Conservation (phyloP, 2,113 vertebrate genomes). For the Misgurnus anguillicaudatus region DNA sequence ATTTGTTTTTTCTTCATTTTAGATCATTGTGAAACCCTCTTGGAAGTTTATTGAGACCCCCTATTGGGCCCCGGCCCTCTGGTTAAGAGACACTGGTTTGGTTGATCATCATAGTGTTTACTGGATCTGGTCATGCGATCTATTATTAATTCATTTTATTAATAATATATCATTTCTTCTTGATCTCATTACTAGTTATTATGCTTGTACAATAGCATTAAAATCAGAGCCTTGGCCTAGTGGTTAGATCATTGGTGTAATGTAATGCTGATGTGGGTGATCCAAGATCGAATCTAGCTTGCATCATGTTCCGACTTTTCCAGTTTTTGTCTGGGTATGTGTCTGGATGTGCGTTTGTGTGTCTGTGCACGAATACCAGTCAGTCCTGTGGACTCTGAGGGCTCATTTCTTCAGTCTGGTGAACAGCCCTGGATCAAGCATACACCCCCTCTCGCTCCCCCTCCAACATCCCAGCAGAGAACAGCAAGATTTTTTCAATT, state of each 20-base stretch:
- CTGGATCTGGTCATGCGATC: neutral
- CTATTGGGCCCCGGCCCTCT: too few relatives aligned
- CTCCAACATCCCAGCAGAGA: conserved; percentile 5
- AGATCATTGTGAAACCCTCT: too few relatives aligned
- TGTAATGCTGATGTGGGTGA: neutral
- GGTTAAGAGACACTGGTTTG: too few relatives aligned
- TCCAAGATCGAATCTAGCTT: neutral
- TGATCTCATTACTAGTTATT: neutral
- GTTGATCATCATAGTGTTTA: neutral
- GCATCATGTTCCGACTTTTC: neutral
- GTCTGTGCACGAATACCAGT: neutral
- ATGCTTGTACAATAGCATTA: neutral
- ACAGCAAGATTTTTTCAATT: conserved; percentile 23
- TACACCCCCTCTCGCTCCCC: neutral
- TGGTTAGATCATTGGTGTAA: too few relatives aligned
- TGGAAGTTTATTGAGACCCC: too few relatives aligned
- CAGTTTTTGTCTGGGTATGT: neutral
- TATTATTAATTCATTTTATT: neutral
- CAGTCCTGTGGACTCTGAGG: neutral
- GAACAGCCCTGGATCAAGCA: conserved; percentile 4
- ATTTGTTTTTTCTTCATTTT: too few relatives aligned
- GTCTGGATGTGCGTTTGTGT: conserved; percentile 2
- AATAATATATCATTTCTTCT: neutral
- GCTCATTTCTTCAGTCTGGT: conserved; percentile 30
- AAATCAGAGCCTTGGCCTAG: neutral